phyloP scores from a whole-genome alignment of 2,888 invertebrate genomes.

The Pandemis corylana region DNA sequence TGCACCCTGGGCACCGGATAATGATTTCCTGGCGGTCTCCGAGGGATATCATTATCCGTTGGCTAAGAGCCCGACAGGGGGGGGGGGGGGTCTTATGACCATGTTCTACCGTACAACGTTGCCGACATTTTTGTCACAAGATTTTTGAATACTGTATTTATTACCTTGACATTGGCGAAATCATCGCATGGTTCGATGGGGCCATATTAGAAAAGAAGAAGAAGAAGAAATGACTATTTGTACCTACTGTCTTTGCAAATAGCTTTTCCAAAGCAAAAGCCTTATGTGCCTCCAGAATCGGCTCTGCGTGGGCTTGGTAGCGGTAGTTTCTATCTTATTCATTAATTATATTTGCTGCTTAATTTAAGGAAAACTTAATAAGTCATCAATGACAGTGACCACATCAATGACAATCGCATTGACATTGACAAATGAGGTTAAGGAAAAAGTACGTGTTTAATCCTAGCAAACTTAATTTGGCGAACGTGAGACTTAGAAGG shows the following conservation, averaged over 20 bases:
- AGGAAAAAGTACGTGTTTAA: neutral
- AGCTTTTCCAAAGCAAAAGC: constrained; percentile 71
- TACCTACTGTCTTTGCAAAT: constrained; percentile 71
- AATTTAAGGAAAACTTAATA: constrained; percentile 1
- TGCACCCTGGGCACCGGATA: too few relatives aligned
- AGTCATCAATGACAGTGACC: neutral
- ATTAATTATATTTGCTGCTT: neutral
- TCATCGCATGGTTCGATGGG: too few relatives aligned
- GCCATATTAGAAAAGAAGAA: too few relatives aligned
- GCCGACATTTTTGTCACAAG: too few relatives aligned
- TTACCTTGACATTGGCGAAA: too few relatives aligned
- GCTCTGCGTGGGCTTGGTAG: neutral
- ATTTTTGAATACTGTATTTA: too few relatives aligned
- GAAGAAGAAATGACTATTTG: neutral
- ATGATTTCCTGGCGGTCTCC: too few relatives aligned
- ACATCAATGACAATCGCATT: neutral
- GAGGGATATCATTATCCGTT: too few relatives aligned
- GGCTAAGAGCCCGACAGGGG: too few relatives aligned
- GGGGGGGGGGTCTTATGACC: too few relatives aligned
- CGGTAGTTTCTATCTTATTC: neutral
- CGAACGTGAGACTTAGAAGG: neutral
- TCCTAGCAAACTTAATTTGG: neutral
- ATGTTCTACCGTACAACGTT: too few relatives aligned
- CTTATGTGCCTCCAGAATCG: constrained; percentile 59
- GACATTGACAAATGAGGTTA: constrained; percentile 6